Evolutionary conservation across 1,140 invertebrate species (phyloP).

Genomic region (Triops cancriformis): DNA sequence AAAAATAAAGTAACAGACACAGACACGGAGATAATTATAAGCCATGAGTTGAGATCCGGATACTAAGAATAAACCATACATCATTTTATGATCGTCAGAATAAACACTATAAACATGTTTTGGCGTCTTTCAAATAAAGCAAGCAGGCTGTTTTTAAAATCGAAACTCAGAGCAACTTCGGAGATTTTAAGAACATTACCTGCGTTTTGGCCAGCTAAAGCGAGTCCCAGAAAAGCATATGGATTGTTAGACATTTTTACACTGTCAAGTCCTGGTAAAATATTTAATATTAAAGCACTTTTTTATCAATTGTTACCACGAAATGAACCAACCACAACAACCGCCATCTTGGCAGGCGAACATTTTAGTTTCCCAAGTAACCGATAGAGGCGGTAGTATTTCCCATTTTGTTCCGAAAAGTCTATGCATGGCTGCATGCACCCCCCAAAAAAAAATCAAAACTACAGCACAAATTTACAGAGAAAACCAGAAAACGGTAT

Average conservation of each 20-base stretch:
- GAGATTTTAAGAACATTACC: not conserved
- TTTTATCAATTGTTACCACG: not conserved
- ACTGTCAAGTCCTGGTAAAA: not conserved
- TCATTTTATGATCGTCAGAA: not conserved
- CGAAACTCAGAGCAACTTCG: too few relatives aligned
- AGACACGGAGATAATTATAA: not conserved
- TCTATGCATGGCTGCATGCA: too few relatives aligned
- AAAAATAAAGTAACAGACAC: not conserved
- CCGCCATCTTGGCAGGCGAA: not conserved
- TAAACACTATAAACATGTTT: too few relatives aligned
- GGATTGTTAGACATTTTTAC: not conserved
- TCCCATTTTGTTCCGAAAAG: too few relatives aligned
- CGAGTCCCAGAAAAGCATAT: not conserved
- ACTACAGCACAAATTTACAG: too few relatives aligned
- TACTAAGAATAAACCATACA: not conserved
- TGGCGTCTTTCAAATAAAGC: too few relatives aligned
- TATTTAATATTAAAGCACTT: not conserved
- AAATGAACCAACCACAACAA: not conserved
- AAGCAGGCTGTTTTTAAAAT: too few relatives aligned
- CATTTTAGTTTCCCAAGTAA: not conserved
- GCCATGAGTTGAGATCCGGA: not conserved
- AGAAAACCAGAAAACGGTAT: too few relatives aligned
- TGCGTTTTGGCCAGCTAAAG: not conserved
- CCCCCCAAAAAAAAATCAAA: too few relatives aligned
- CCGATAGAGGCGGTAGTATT: not conserved